phyloP scores from a whole-genome alignment of 2,888 invertebrate species.

The Thereva nobilitata region DNA sequence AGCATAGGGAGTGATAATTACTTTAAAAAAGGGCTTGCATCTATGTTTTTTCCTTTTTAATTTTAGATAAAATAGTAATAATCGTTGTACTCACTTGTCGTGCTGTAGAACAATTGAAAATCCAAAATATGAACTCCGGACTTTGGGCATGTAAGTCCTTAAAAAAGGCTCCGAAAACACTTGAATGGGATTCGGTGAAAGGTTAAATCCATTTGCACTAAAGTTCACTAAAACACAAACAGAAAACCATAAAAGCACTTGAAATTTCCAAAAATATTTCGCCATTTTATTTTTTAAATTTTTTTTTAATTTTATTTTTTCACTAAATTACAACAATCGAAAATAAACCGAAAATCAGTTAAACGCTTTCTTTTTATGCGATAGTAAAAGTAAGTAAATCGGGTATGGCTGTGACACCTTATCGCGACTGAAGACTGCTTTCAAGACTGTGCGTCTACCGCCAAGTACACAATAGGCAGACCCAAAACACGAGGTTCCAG shows the following conservation, averaged over 20 bases:
- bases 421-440: constrained; percentile 20
- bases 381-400: constrained; percentile 1
- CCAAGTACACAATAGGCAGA: too few species aligned
- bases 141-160: constrained; percentile 47
- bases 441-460: background rate
- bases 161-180: constrained; percentile 48
- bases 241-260: background rate
- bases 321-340: too few species aligned
- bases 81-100: constrained; percentile 50
- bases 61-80: background rate
- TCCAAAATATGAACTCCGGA: constrained; percentile 55
- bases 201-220: constrained; percentile 49
- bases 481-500: background rate
- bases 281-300: too few species aligned
- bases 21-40: too few species aligned
- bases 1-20: too few species aligned
- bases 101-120: constrained; percentile 51
- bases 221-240: constrained; percentile 5
- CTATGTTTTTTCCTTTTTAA: background rate
- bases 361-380: background rate
- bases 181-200: constrained; percentile 51
- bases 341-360: background rate
- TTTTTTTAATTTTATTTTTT: too few species aligned
- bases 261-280: too few species aligned
- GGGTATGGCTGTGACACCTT: background rate